A percentile compares a stretch with the other conserved stretches of the same genome.
Conservation (phyloP, 2,797 vertebrate species). For the Neosilurus hyrtlii region DNA sequence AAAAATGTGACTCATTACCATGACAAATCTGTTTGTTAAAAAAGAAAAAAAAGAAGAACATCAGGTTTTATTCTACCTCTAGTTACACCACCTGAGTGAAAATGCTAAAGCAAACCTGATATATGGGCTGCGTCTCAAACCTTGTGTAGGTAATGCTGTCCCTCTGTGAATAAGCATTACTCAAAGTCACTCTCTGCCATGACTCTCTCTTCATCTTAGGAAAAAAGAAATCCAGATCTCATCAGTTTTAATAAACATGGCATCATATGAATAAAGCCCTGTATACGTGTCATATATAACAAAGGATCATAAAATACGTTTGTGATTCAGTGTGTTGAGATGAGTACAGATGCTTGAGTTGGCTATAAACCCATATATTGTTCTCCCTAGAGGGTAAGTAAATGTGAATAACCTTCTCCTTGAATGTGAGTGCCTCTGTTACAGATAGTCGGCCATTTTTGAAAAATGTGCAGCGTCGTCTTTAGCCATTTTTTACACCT, state of each 20-base stretch:
- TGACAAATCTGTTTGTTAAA: slow-evolving; percentile 31
- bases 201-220: slow-evolving; percentile 37
- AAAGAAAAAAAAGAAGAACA: slow-evolving; percentile 24
- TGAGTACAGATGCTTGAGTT: slow-evolving; percentile 50
- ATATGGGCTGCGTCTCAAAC: slow-evolving; percentile 19
- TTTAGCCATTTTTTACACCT: slow-evolving; percentile 51
- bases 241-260: slow-evolving; percentile 33
- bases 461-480: slow-evolving; percentile 54
- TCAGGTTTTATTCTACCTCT: slow-evolving; percentile 16
- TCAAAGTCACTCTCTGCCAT: slow-evolving; percentile 40
- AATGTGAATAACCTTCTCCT: slow-evolving; percentile 48
- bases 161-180: slow-evolving; percentile 45
- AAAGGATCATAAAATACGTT: background rate
- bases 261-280: slow-evolving; percentile 16
- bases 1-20: slow-evolving; percentile 31
- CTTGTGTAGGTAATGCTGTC: slow-evolving; percentile 41
- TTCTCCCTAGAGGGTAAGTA: slow-evolving; percentile 45
- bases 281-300: slow-evolving; percentile 5
- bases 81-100: slow-evolving; percentile 8
- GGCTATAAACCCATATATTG: slow-evolving; percentile 38
- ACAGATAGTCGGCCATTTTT: slow-evolving; percentile 56
- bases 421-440: slow-evolving; percentile 48
- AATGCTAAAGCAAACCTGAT: slow-evolving; percentile 14
- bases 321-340: slow-evolving; percentile 4
- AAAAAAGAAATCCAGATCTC: slow-evolving; percentile 26